Base-by-base conservation (phyloP, 1,140 invertebrate species). In the Zaprionus africanus region DNA sequence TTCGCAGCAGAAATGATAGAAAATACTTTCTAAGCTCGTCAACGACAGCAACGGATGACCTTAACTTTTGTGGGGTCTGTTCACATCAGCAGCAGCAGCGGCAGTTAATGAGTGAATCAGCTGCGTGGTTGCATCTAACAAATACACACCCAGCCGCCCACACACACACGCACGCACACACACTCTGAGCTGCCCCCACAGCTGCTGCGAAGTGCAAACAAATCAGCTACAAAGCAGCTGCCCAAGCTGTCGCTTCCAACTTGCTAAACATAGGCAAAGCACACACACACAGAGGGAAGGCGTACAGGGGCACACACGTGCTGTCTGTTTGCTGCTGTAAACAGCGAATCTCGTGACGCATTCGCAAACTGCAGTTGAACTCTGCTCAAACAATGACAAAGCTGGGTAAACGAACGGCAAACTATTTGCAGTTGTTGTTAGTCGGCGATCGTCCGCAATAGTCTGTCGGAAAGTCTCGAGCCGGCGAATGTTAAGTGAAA, bases 331-430 rank as follows among this genome's bases (percentile, higher is more conserved):
- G 66, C 75, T 73, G 62, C 58, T 34, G 60, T 34, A 67, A 54
- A 54, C 41, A 57, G 54, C 49, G 64, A 76, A 76, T 84, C 84
- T 84, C 81, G 84, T 88, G 84, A 90, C 85, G 85, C 78, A 88
- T 78, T 85, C 65, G 82, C 70, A 72, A 46, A 17, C 58, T 63
- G 75, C 70, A 77, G 49, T 66, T 84, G 82, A 84, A 76, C 82
- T 58, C 80, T 43, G 69, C 65, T 79, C 56, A 59, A 90, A 88
- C 84, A 88, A 88, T 88, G 84, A 82, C 83, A 83, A 53, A 66
- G 68, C 38, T 65, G 51, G 85, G 84, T 88, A 78, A 90, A 90
- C 61, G 84, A 88, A 84, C 84, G 83, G 74, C 59, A 69, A 84
- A 78, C 81, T 88, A 87, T 87, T 88, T 90, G 81, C 85, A 80